These are phyloP conservation scores for Panulirus ornatus DNA, from an alignment of 1,140 invertebrate species.

Conservation along the genomic window DNA sequence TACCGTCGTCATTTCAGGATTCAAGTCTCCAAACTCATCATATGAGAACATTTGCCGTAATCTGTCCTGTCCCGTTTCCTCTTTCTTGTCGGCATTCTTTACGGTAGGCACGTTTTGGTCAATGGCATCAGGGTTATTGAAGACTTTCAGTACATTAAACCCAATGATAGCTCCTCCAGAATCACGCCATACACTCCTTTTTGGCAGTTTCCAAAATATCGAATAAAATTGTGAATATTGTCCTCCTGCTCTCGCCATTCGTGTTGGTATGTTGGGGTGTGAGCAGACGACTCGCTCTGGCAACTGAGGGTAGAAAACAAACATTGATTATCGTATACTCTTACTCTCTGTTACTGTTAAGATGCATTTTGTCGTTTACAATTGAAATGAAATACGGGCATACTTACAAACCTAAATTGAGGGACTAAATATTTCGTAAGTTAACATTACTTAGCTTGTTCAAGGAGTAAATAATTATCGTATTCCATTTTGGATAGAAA, in stretches of 20 bases:
- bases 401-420: too few species aligned
- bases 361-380: too few species aligned
- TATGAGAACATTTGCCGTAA: conserved; percentile 44
- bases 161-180: conserved; percentile 15
- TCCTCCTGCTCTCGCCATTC: conserved; percentile 10
- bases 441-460: too few species aligned
- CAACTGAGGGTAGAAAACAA: too few species aligned
- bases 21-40: conserved; percentile 46
- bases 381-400: too few species aligned
- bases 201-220: neutral
- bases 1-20: conserved; percentile 56
- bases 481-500: too few species aligned
- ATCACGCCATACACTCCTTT: neutral
- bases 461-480: too few species aligned
- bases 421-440: too few species aligned
- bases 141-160: neutral
- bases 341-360: too few species aligned
- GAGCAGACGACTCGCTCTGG: neutral
- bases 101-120: conserved; percentile 31
- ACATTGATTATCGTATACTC: too few species aligned
- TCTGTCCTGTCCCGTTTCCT: conserved; percentile 34
- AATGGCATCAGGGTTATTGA: conserved; percentile 38
- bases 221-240: conserved; percentile 21
- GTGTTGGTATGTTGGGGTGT: conserved; percentile 34
- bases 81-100: neutral